phyloP scores from a whole-genome alignment of 2,797 vertebrate genomes.

The Hydrolagus colliei region DNA sequence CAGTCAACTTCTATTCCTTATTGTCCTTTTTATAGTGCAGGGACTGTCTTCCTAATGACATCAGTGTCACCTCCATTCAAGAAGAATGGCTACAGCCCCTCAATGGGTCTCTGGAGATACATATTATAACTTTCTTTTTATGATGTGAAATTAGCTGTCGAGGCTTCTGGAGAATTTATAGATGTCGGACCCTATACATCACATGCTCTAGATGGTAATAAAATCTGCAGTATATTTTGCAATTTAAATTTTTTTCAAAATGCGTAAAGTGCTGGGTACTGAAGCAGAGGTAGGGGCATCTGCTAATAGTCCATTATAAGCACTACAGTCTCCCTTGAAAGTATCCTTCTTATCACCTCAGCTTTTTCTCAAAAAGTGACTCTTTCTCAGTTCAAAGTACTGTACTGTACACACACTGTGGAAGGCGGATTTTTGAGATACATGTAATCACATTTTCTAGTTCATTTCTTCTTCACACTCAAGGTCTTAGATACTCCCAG shows the following conservation, averaged over 20 bases:
- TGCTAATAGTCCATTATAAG: no score
- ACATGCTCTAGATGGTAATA: background rate
- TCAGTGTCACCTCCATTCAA: background rate
- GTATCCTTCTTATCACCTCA: no score
- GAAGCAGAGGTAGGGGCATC: background rate
- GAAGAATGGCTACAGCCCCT: slow-evolving; percentile 16
- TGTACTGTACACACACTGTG: no score
- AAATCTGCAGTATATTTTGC: slow-evolving; percentile 4
- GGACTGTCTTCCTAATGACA: slow-evolving; percentile 17
- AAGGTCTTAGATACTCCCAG: no score
- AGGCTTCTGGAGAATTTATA: background rate
- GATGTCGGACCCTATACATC: background rate
- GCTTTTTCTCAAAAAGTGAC: no score
- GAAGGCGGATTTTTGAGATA: no score
- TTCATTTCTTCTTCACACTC: no score
- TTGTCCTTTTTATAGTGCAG: background rate
- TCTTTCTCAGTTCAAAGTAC: no score
- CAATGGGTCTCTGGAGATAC: slow-evolving; percentile 25
- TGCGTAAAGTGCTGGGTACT: background rate
- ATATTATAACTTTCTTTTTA: slow-evolving; percentile 24
- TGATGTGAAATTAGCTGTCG: slow-evolving; percentile 26
- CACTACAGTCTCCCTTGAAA: background rate
- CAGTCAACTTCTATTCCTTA: background rate
- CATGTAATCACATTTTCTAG: no score
- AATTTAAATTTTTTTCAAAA: slow-evolving; percentile 16